These are phyloP conservation scores for Harpalus rufipes DNA, from an alignment of 2,888 invertebrate genomes.

Conservation along the genomic window DNA sequence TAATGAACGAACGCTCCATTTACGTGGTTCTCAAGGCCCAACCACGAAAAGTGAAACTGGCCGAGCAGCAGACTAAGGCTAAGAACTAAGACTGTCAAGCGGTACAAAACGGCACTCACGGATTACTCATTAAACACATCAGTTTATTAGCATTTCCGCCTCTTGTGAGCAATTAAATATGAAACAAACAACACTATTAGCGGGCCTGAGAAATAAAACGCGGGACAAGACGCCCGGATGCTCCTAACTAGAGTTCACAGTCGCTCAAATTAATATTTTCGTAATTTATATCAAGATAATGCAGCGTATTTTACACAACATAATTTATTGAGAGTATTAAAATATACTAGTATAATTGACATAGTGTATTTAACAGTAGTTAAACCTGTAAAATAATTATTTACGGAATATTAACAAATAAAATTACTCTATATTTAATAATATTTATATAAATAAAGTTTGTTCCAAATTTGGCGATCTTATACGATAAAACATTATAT, in stretches of 20 bases:
- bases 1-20: slow-evolving; percentile 27
- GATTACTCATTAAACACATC: slow-evolving; percentile 56
- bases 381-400: no score
- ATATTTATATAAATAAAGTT: no score
- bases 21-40: slow-evolving; percentile 31
- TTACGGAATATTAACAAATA: no score
- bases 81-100: background rate
- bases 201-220: slow-evolving; percentile 47
- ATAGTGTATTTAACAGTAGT: no score
- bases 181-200: slow-evolving; percentile 60
- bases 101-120: slow-evolving; percentile 35
- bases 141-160: slow-evolving; percentile 57
- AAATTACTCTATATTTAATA: no score
- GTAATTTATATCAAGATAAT: slow-evolving; percentile 23
- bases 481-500: no score
- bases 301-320: background rate
- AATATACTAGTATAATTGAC: no score
- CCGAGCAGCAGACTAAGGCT: background rate
- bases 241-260: slow-evolving; percentile 37
- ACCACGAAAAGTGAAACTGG: slow-evolving; percentile 37
- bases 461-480: no score
- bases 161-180: slow-evolving; percentile 52
- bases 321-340: no score
- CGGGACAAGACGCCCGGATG: slow-evolving; percentile 42
- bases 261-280: slow-evolving; percentile 35